Evolutionary conservation across 2,888 invertebrate species (phyloP), one percentile per base, ranked within the genome.

Genomic region (Mesoligia furuncula): DNA sequence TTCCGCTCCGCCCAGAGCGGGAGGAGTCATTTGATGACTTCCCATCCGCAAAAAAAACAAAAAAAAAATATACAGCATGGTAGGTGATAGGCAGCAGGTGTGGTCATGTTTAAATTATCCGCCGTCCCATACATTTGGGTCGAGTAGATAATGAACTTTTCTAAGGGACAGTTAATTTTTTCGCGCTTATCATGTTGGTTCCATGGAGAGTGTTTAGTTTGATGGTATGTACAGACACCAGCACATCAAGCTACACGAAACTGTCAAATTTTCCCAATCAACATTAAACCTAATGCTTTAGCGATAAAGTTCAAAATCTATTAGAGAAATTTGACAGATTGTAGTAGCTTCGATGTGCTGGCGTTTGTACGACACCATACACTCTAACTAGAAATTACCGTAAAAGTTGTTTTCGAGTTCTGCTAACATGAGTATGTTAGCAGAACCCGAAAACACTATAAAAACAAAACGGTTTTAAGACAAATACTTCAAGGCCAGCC

Each of bases 401-500:
- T 74, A 74, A 68, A 81, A n/a, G n/a, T n/a, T 64, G 27, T 45
- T 39, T n/a, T 67, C 17, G 24, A n/a, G n/a, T n/a, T n/a, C n/a
- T n/a, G n/a, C n/a, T n/a, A n/a, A n/a, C n/a, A n/a, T n/a, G n/a
- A n/a, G n/a, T n/a, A n/a, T 62, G 36, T 59, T 59, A 4, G n/a
- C 31, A 83, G 36, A 57, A 64, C 13, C 39, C 36, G 36, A 64
- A 57, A 66, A 66, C 54, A 62, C 51, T 31, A 13, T 42, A 75
- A 67, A 68, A 61, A 67, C 42, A 42, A 64, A 68, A 73, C 42
- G 27, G 51, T 27, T 69, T 76, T 36, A 82, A 73, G 13, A 85
- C 75, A 73, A 73, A 75, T 73, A 69, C 74, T 66, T 64, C 90
- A 90, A 90, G 89, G 89, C 74, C 82, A 75, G 65, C 51, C 81